Percentiles rank a stretch among this genome's conserved stretches.
Conservation (phyloP, 2,888 invertebrate genomes). For the Gerris lacustris region DNA sequence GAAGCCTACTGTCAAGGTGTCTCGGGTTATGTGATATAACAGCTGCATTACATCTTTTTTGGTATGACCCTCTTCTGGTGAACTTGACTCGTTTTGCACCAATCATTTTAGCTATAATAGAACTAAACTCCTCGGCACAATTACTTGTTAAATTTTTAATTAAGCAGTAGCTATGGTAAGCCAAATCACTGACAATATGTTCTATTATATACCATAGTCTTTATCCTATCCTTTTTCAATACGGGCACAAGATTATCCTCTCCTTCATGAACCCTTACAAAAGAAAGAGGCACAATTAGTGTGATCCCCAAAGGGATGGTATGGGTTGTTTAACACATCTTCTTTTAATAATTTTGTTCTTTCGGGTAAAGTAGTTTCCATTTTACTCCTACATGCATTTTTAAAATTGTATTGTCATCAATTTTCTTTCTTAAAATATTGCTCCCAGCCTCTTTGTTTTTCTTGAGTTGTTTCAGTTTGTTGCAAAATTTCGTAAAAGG, state of each 20-base stretch:
- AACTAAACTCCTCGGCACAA: neutral
- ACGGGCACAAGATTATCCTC: neutral
- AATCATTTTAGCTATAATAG: neutral
- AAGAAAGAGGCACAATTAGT: neutral
- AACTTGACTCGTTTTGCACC: neutral
- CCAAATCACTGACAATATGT: too few relatives aligned
- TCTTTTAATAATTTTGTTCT: neutral
- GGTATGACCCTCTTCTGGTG: neutral
- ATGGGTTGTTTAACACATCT: neutral
- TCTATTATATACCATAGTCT: too few relatives aligned
- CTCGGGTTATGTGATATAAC: slow-evolving; percentile 12
- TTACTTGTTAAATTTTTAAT: neutral
- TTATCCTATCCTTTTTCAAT: too few relatives aligned
- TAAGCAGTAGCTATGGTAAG: too few relatives aligned
- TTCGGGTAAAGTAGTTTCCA: neutral
- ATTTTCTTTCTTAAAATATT: neutral
- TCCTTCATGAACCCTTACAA: neutral
- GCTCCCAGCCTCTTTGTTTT: slow-evolving; percentile 8
- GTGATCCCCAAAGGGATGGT: neutral
- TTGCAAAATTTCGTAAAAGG: slow-evolving; percentile 26
- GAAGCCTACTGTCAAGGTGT: slow-evolving; percentile 11
- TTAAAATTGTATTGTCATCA: neutral
- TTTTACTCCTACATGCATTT: neutral
- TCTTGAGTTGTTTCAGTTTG: slow-evolving; percentile 10
- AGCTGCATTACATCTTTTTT: slow-evolving; percentile 10